Base-by-base conservation (phyloP, 2,888 invertebrate species). In the Tachystola acroxantha region DNA sequence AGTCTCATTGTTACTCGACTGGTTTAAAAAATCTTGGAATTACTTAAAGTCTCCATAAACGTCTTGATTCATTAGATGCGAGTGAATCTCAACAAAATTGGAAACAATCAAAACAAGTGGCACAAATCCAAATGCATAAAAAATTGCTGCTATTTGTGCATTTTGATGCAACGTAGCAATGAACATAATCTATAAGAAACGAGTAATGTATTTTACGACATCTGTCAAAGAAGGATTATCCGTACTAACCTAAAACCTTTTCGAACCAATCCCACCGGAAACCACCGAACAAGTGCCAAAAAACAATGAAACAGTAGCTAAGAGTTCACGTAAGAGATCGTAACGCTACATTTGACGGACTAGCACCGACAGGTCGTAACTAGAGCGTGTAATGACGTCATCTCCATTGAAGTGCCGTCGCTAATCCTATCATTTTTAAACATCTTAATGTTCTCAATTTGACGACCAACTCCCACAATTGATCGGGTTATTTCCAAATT, bases 361-460 rank as follows among this genome's bases (percentile, higher is more conserved):
- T 44, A 44, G 59, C 60, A 50, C 58, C 54, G 64, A 74, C 79
- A 70, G 52, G 75, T 73, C 67, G 63, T 48, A 77, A 79, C 75
- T 76, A 64, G 79, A 77, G 74, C 77, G 73, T 73, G 50, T 39
- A 50, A 41, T 79, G 77, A 78, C 76, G 74, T 78, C 78, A 78
- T 39, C 48, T 43, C 59, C 66, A 64, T 64, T 63, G 54, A 67
- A 52, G 48, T 51, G 46, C 53, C 57, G 57, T 42, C 32, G 35
- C 35, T 35, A 40, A 41, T 41, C 14, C 35, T 29, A 31, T 32
- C 36, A 37, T 6, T 28, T 36, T 24, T 32, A 34, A 29, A 41
- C 19, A 34, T 41, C 10, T 16, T 14, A 24, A 24, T 14, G 10
- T 14, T 25, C n/a, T 6, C 11, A 14, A 25, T 25, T 10, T 13